Evolutionary conservation across 2,797 vertebrate species (phyloP).

Genomic region (Chaetodon trifasciatus): DNA sequence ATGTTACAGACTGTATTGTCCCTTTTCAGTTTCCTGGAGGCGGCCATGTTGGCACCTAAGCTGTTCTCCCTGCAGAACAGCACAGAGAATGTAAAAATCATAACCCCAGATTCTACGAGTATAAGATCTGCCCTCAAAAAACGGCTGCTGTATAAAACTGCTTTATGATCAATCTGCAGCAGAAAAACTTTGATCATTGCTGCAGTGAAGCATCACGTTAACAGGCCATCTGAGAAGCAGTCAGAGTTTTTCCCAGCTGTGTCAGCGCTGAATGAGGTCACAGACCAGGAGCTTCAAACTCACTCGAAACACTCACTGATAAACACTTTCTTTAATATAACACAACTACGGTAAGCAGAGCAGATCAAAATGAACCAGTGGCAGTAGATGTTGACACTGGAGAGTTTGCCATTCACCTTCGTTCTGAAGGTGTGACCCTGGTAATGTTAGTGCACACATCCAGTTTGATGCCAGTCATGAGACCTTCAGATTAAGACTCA

Average conservation of each 20-base stretch:
- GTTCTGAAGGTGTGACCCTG: constrained; percentile 1
- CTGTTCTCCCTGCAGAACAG: not conserved
- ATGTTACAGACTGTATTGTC: not conserved
- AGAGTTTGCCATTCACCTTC: not conserved
- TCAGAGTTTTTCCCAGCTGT: not conserved
- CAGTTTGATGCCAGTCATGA: constrained; percentile 41
- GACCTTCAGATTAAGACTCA: constrained; percentile 60
- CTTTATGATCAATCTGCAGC: not conserved
- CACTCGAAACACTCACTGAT: not conserved
- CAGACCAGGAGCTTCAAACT: not conserved
- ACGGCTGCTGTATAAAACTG: not conserved
- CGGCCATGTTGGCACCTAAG: not conserved
- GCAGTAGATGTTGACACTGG: not conserved
- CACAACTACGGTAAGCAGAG: not conserved
- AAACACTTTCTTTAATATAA: not conserved
- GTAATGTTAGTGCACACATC: constrained; percentile 22
- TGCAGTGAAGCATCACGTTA: not conserved
- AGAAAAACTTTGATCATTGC: not conserved
- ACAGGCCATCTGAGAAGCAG: not conserved
- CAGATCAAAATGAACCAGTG: not conserved
- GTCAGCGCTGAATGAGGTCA: not conserved
- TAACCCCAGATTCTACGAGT: not conserved
- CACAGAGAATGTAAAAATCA: not conserved
- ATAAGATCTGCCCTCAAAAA: not conserved
- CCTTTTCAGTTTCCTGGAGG: not conserved